phyloP scores from a whole-genome alignment of 2,113 vertebrate genomes.

The Laticauda laticaudata region DNA sequence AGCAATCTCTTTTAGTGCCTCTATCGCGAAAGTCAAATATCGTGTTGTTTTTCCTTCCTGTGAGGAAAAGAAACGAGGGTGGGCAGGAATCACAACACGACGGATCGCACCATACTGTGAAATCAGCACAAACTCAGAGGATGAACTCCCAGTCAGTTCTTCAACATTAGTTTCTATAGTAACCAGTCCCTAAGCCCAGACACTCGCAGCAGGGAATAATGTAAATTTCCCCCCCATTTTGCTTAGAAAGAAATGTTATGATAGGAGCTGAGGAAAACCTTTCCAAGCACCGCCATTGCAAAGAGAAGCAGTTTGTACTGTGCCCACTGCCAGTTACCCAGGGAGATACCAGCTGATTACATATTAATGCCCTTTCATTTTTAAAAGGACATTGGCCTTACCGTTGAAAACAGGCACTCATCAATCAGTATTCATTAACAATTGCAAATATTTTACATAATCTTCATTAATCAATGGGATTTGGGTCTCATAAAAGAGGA shows the following conservation, averaged over 20 bases:
- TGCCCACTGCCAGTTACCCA: background rate
- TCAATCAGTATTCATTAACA: background rate
- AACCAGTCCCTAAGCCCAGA: conserved; percentile 62
- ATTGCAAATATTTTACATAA: background rate
- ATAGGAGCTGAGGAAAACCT: conserved; percentile 49
- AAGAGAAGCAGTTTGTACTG: conserved; percentile 15
- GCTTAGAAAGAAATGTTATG: conserved; percentile 63
- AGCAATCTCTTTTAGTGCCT: background rate
- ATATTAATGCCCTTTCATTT: background rate
- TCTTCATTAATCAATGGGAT: background rate
- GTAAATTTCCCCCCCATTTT: conserved; percentile 68
- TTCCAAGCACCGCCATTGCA: conserved; percentile 26
- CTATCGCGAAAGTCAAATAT: background rate
- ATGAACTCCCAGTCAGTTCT: conserved; percentile 47
- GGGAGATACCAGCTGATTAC: background rate
- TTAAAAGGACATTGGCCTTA: background rate
- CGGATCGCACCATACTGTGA: conserved; percentile 1
- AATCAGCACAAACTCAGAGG: conserved; percentile 36
- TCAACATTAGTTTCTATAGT: conserved; percentile 68
- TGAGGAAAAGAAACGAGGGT: background rate
- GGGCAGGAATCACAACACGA: background rate
- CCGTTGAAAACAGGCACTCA: background rate
- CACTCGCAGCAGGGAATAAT: conserved; percentile 62
- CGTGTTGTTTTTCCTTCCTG: background rate
- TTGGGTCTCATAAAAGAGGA: background rate